phyloP scores from a whole-genome alignment of 2,888 invertebrate species.

The Baccha elongata region DNA sequence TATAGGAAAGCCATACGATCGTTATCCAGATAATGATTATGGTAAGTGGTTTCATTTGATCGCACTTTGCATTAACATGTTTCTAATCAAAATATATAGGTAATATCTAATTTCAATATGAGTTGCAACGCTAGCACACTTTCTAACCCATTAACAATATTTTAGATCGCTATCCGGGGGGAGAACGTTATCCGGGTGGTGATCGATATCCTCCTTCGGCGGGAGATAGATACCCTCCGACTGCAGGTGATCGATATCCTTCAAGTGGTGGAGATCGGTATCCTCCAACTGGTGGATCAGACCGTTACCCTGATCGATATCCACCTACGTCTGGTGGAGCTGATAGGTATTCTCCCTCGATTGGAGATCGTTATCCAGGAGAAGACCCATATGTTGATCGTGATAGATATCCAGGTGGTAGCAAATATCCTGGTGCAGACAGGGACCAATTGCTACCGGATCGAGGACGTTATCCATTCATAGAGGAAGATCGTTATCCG shows the following conservation, averaged over 20 bases:
- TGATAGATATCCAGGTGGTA: constrained; percentile 80
- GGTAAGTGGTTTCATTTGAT: constrained; percentile 75
- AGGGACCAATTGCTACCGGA: constrained; percentile 61
- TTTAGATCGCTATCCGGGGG: constrained; percentile 82
- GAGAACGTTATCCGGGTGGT: constrained; percentile 77
- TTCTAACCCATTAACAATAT: constrained; percentile 65
- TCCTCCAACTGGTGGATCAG: constrained; percentile 76
- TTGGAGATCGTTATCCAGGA: constrained; percentile 79
- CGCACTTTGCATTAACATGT: constrained; percentile 25
- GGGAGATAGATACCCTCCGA: constrained; percentile 66
- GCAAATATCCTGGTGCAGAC: constrained; percentile 80
- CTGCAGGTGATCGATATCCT: constrained; percentile 77
- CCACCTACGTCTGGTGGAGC: constrained; percentile 76
- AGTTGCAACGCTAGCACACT: constrained; percentile 44
- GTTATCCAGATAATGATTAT: constrained; percentile 80
- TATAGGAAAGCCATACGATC: constrained; percentile 80
- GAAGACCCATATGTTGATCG: constrained; percentile 83
- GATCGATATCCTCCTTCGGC: constrained; percentile 80
- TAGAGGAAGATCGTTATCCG: constrained; percentile 73
- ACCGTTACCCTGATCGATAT: constrained; percentile 78
- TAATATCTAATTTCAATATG: constrained; percentile 50
- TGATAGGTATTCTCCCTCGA: constrained; percentile 79
- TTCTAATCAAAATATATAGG: constrained; percentile 37
- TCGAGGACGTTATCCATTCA: constrained; percentile 74
- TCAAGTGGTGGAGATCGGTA: constrained; percentile 79